phyloP scores from a whole-genome alignment of 2,113 vertebrate species.

The Astur gentilis region DNA sequence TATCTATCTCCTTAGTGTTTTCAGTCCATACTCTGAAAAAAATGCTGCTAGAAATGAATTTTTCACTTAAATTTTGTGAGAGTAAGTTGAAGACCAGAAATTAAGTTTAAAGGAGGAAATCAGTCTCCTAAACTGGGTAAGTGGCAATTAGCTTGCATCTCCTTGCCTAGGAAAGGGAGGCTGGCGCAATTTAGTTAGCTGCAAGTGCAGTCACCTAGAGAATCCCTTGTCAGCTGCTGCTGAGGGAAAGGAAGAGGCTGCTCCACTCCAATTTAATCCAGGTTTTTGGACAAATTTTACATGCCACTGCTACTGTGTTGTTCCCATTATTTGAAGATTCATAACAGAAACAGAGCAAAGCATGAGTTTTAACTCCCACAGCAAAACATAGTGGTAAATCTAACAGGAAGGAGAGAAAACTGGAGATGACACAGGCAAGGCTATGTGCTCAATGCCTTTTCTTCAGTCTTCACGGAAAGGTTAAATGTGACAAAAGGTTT shows the following conservation, averaged over 20 bases:
- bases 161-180: neutral
- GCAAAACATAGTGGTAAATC: neutral
- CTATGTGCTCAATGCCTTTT: neutral
- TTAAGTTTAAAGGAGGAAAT: neutral
- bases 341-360: neutral
- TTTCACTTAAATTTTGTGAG: slow-evolving; percentile 1
- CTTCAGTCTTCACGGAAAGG: neutral
- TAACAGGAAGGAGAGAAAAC: neutral
- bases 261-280: neutral
- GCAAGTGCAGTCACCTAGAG: neutral
- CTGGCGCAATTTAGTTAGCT: neutral
- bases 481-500: neutral
- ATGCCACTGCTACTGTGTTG: neutral
- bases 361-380: neutral
- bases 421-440: neutral
- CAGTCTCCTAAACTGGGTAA: neutral
- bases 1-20: neutral
- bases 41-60: neutral
- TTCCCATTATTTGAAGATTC: neutral
- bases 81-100: neutral
- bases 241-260: neutral
- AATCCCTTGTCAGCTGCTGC: neutral
- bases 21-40: neutral
- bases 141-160: neutral
- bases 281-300: neutral